A percentile compares a stretch with the other conserved stretches of the same genome.
phyloP scores from a whole-genome alignment of 2,113 vertebrate genomes.

The Oceanites oceanicus region DNA sequence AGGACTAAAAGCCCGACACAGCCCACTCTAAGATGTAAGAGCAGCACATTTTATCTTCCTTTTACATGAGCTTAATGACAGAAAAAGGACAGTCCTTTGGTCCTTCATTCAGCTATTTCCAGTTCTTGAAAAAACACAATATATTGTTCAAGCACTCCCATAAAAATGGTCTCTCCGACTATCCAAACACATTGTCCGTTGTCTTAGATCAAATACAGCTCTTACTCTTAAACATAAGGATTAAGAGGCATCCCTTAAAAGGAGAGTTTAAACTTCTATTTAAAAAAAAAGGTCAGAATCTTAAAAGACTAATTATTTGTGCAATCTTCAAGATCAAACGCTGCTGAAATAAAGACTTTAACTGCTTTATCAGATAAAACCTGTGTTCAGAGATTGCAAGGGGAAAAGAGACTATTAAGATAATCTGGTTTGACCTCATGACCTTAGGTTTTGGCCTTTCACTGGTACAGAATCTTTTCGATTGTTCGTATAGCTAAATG shows the following conservation, averaged over 20 bases:
- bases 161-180: background rate
- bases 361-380: constrained; percentile 6
- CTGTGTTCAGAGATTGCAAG: background rate
- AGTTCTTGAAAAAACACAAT: background rate
- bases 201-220: background rate
- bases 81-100: background rate
- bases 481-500: background rate
- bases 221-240: background rate
- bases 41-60: background rate
- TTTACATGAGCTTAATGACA: background rate
- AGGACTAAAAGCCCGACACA: background rate
- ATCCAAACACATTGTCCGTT: background rate
- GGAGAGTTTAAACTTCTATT: background rate
- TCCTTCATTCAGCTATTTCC: background rate
- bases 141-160: background rate
- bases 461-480: background rate
- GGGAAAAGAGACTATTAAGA: background rate
- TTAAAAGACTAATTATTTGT: background rate
- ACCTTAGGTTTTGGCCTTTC: background rate
- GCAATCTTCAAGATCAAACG: constrained; percentile 1
- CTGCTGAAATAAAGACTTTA: constrained; percentile 10
- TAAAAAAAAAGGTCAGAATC: background rate
- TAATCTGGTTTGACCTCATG: constrained; percentile 14
- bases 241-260: constrained; percentile 2
- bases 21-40: background rate